Percentiles rank a stretch among this genome's conserved stretches.
Evolutionary conservation across 2,797 vertebrate species (phyloP).

Genomic region (Oryzias dopingdopingensis): DNA sequence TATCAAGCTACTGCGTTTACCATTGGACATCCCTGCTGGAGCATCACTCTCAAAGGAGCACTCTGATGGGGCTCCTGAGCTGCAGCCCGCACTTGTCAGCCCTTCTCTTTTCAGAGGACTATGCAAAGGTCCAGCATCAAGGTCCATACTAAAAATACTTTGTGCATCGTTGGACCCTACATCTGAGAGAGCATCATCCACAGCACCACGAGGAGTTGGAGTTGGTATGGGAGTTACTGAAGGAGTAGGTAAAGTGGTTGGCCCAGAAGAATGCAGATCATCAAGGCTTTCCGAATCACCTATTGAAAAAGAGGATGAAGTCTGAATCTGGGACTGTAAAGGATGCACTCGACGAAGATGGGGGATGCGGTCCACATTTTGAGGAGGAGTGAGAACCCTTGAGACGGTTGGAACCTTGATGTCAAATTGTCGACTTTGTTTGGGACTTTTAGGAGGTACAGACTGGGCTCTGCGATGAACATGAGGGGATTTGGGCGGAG

Average conservation of each 20-base stretch:
- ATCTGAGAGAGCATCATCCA: slow-evolving; percentile 69
- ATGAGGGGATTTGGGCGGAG: slow-evolving; percentile 77
- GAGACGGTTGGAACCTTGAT: slow-evolving; percentile 76
- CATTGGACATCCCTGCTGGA: slow-evolving; percentile 63
- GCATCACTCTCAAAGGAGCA: slow-evolving; percentile 82
- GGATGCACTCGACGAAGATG: slow-evolving; percentile 85
- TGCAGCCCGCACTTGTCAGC: slow-evolving; percentile 59
- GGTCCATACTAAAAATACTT: slow-evolving; percentile 75
- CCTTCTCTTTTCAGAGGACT: slow-evolving; percentile 56
- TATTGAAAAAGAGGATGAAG: slow-evolving; percentile 86
- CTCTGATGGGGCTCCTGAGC: slow-evolving; percentile 82
- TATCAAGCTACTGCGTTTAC: slow-evolving; percentile 82
- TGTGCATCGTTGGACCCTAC: slow-evolving; percentile 70
- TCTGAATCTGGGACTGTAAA: slow-evolving; percentile 84
- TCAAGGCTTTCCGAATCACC: slow-evolving; percentile 53
- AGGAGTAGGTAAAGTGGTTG: slow-evolving; percentile 47
- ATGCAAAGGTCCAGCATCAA: slow-evolving; percentile 60
- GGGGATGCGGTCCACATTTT: slow-evolving; percentile 87
- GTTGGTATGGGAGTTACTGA: slow-evolving; percentile 28
- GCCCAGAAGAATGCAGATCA: slow-evolving; percentile 54
- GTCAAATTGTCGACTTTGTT: slow-evolving; percentile 75
- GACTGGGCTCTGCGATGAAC: slow-evolving; percentile 77
- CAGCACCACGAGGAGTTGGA: slow-evolving; percentile 25
- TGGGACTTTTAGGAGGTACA: slow-evolving; percentile 86
- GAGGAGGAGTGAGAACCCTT: slow-evolving; percentile 80